Base-by-base conservation (phyloP, 2,797 vertebrate genomes). In the Poecile montanus region DNA sequence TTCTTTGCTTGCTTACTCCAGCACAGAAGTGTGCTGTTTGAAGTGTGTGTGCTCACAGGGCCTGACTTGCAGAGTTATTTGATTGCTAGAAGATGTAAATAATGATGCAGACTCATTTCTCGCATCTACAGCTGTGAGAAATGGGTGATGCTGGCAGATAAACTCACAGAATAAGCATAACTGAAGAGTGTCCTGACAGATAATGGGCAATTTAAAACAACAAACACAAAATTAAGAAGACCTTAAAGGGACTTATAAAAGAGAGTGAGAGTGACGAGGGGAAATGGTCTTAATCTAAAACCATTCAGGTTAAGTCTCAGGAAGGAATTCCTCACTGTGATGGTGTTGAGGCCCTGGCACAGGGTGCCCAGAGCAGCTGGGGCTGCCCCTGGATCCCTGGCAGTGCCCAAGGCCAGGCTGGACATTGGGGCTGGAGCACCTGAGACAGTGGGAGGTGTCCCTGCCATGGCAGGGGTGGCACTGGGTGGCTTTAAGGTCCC, bases 351-450 rank as follows among this genome's bases (percentile, higher is more conserved):
- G 21, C 30, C 63, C 48, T 70, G 48, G 48, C 63, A 61, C 16
- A 53, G 53, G 29, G 1, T 27, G 17, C 27, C 32, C 71, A 51
- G 48, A 47, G 63, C 2, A 85, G 40, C 47, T 77, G 73, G 4
- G 83, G 40, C 47, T 61, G 63, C 13, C 16, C 23, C 40, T 58
- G 53, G 26, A 68, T 53, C 63, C 40, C 40, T 85, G 56, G 47
- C 0, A 47, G 72, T 53, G 72, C 0, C 63, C 72, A 16, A 68
- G 47, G 10, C 16, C 72, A 53, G n/a, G 23, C 0, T 76, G 38
- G 72, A 85, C 1, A 40, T 40, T 40, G 0, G 38, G 54, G n/a
- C 9, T 60, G 2, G 13, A 30, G 20, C n/a, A 0, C 34, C 23
- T 40, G 72, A n/a, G 47, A 34, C 1, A 40, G 11, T 40, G 47